A percentile compares a stretch with the other conserved stretches of the same genome.
Evolutionary conservation across 2,113 vertebrate genomes (phyloP).

Genomic region (Dolichallabes microphthalmus): DNA sequence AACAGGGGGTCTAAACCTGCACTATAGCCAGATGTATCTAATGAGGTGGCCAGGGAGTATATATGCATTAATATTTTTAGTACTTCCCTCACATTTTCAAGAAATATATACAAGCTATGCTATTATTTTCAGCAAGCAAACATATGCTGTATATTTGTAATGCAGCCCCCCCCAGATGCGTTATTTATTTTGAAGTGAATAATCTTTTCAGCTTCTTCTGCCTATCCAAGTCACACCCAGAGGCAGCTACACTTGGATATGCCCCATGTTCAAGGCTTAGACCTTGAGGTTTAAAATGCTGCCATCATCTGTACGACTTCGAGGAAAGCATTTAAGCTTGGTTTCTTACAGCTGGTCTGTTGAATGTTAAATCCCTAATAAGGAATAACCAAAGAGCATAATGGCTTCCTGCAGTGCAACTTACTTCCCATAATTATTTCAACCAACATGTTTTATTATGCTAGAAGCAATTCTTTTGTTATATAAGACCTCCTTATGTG

Average conservation of each 20-base stretch:
- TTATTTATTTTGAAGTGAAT: background rate
- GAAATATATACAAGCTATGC: background rate
- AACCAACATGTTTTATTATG: background rate
- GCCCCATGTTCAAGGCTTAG: background rate
- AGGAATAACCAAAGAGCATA: background rate
- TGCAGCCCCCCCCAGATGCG: background rate
- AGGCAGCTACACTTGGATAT: background rate
- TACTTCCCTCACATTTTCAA: background rate
- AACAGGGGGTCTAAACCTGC: too few species aligned
- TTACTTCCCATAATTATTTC: slow-evolving; percentile 6
- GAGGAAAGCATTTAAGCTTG: background rate
- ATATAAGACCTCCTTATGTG: background rate
- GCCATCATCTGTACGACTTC: background rate
- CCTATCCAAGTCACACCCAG: background rate
- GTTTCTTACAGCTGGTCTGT: background rate
- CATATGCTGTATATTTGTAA: background rate
- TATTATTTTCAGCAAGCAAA: background rate
- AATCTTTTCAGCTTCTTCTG: background rate
- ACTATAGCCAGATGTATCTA: too few species aligned
- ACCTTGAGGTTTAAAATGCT: background rate
- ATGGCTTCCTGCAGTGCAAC: background rate
- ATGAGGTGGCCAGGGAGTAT: too few species aligned
- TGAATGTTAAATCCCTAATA: background rate
- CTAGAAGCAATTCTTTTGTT: background rate
- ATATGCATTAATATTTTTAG: background rate